Base-by-base conservation (phyloP, 1,140 invertebrate species). In the Drosophila navojoa region DNA sequence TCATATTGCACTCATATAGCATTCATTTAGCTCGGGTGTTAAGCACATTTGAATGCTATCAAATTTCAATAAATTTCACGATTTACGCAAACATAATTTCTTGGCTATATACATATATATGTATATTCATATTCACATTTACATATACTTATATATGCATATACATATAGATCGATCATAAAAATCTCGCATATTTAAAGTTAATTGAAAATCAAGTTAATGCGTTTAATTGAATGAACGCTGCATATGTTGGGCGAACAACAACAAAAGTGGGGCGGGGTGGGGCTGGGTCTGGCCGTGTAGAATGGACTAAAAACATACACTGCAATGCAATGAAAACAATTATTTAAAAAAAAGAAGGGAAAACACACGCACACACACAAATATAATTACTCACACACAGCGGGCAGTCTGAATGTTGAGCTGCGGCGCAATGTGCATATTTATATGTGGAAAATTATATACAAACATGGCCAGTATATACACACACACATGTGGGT, bases 141-240 rank as follows among this genome's bases (percentile, higher is more conserved):
- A 32, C 6, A 32, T 32, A 32, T 6, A 29, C 27, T 3, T 16
- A 49, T 7, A 44, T 6, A n/a, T n/a, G n/a, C 4, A 22, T 22
- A 29, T 29, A 29, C 27, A 38, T 13, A 38, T 11, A 38, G 38
- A 47, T 63, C 16, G 47, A 63, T 72, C 70, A 74, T 76, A 71
- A 87, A 86, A 87, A 79, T 87, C 61, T 60, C 50, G 53, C 72
- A 60, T 73, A 81, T 81, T 89, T 78, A 82, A 89, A 79, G 84
- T 87, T 87, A 87, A 87, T 87, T 87, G 82, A 87, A 87, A 87
- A 87, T 87, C 84, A 87, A 87, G 82, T 87, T 89, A 87, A 87
- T 89, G 79, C 82, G 72, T 87, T 89, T 87, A 87, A 89, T 87
- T 87, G 69, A 89, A 89, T 89, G 70, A 75, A 45, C 59, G 60